phyloP scores from a whole-genome alignment of 2,888 invertebrate species.

The Euphydryas editha region DNA sequence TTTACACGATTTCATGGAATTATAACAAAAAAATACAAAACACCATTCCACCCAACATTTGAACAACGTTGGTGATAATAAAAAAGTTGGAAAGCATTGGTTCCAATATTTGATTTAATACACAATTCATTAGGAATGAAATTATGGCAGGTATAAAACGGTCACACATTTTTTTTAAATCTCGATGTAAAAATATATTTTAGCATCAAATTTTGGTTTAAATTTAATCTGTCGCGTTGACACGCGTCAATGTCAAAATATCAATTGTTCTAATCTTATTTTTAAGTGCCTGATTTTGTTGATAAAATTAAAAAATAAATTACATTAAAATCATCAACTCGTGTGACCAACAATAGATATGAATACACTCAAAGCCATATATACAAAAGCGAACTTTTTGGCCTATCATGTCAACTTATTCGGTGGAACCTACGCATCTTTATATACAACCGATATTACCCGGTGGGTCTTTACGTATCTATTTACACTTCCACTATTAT shows the following conservation, averaged over 20 bases:
- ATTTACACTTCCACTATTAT: constrained; percentile 51
- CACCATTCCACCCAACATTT: constrained; percentile 51
- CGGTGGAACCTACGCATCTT: constrained; percentile 58
- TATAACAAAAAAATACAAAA: constrained; percentile 51
- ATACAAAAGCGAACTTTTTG: constrained; percentile 75
- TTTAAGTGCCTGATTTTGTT: constrained; percentile 1
- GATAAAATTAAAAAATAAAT: not conserved
- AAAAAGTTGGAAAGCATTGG: constrained; percentile 5
- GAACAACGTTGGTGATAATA: constrained; percentile 3
- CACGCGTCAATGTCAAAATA: constrained; percentile 14
- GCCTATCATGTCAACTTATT: constrained; percentile 71
- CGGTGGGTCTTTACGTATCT: constrained; percentile 80
- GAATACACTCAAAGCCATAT: constrained; percentile 56
- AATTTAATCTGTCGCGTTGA: constrained; percentile 8
- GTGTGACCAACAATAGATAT: constrained; percentile 40
- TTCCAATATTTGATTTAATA: not conserved
- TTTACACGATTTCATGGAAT: constrained; percentile 41
- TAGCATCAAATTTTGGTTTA: not conserved
- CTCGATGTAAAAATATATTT: not conserved
- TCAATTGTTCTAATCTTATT: constrained; percentile 9
- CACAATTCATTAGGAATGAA: constrained; percentile 48
- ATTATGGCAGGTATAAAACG: constrained; percentile 33
- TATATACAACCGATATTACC: constrained; percentile 65
- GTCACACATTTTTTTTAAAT: constrained; percentile 28
- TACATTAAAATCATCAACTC: constrained; percentile 1